phyloP scores from a whole-genome alignment of 1,140 invertebrate species.

The Caenorhabditis remanei region DNA sequence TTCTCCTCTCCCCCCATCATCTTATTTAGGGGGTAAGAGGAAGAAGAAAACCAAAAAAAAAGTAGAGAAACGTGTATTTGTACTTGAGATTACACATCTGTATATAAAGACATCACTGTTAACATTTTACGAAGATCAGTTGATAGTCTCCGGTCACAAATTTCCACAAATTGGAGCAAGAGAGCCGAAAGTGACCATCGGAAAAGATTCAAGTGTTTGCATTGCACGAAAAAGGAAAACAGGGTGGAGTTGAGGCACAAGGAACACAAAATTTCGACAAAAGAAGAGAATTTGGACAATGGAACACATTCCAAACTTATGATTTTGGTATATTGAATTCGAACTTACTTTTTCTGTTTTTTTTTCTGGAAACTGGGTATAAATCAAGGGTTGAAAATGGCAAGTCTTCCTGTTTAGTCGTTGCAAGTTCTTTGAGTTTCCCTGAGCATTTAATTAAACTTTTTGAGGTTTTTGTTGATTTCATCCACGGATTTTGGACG shows the following conservation, averaged over 20 bases:
- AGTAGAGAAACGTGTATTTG: neutral
- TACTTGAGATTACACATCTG: slow-evolving; percentile 7
- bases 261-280: neutral
- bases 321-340: too few species aligned
- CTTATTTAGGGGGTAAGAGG: too few species aligned
- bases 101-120: neutral
- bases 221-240: neutral
- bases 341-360: too few species aligned
- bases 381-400: too few species aligned
- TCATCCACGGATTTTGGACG: too few species aligned
- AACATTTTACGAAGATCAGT: neutral
- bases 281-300: neutral
- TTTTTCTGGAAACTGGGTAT: too few species aligned
- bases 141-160: neutral
- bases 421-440: too few species aligned
- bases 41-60: too few species aligned
- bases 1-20: neutral
- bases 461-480: too few species aligned
- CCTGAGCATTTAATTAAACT: too few species aligned
- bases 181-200: slow-evolving; percentile 2
- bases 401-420: too few species aligned
- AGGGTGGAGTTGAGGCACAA: neutral
- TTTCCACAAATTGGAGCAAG: neutral
- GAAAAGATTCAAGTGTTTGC: neutral
- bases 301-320: too few species aligned